Evolutionary conservation across 2,888 invertebrate genomes (phyloP).

Genomic region (Incurvaria masculella): DNA sequence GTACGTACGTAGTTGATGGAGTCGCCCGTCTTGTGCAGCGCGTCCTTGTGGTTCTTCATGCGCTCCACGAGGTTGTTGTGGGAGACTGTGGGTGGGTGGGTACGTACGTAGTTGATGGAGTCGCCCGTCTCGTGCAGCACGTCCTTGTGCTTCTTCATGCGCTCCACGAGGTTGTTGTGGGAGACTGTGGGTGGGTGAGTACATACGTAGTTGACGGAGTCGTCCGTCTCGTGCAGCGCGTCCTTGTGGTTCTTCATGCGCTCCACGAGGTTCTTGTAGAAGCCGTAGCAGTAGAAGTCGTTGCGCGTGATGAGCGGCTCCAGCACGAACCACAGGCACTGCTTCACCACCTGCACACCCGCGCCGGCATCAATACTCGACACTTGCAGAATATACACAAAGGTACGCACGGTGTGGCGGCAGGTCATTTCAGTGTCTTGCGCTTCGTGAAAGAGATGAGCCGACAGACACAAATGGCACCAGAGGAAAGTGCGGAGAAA

Average conservation of each 20-base stretch:
- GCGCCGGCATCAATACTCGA: too few relatives aligned
- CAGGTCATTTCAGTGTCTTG: too few relatives aligned
- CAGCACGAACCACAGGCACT: constrained; percentile 91
- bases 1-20: too few relatives aligned
- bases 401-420: too few relatives aligned
- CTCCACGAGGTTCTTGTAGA: constrained; percentile 91
- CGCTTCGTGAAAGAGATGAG: too few relatives aligned
- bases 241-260: constrained; percentile 94
- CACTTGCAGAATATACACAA: too few relatives aligned
- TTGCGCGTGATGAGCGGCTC: constrained; percentile 92
- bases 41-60: too few relatives aligned
- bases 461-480: too few relatives aligned
- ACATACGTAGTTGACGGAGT: constrained; percentile 76
- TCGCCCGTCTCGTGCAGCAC: constrained; percentile 82
- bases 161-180: constrained; percentile 90
- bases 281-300: constrained; percentile 92
- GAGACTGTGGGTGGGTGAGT: constrained; percentile 44
- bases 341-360: constrained; percentile 61
- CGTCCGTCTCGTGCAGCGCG: constrained; percentile 79
- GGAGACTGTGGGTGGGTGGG: constrained; percentile 6
- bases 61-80: too few relatives aligned
- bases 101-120: constrained; percentile 73
- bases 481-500: too few relatives aligned
- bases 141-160: constrained; percentile 92
- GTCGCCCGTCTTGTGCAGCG: constrained; percentile 39